Evolutionary conservation across 2,888 invertebrate species (phyloP).

Genomic region (Anthrax anthrax): DNA sequence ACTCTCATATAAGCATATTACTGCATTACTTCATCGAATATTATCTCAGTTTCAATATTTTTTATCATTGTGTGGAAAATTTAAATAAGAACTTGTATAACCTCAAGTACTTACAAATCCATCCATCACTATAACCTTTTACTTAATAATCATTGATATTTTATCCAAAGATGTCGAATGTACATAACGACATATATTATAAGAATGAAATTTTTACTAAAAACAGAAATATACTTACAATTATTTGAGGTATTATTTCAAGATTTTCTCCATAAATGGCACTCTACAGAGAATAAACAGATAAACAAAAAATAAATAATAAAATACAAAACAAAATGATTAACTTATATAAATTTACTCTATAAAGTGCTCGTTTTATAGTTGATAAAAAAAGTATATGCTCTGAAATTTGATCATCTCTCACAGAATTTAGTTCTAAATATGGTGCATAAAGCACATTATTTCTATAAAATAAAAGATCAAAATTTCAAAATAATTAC

Average conservation of each 20-base stretch:
- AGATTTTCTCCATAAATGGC: too few relatives aligned
- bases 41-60: not conserved
- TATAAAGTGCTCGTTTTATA: too few relatives aligned
- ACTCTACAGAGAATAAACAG: too few relatives aligned
- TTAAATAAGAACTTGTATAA: not conserved
- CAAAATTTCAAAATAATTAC: not conserved
- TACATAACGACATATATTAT: not conserved
- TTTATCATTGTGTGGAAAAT: not conserved
- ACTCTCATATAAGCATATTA: not conserved
- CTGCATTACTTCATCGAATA: not conserved
- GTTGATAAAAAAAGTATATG: too few relatives aligned
- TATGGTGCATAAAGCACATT: slow-evolving; percentile 2
- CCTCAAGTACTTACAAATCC: not conserved
- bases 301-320: too few relatives aligned
- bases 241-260: too few relatives aligned
- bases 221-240: not conserved
- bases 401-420: not conserved
- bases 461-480: not conserved
- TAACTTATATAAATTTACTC: too few relatives aligned
- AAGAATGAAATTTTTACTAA: not conserved
- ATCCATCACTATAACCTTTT: slow-evolving; percentile 3
- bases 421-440: not conserved
- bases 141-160: slow-evolving; percentile 3
- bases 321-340: too few relatives aligned
- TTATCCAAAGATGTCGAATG: not conserved